Percentiles rank a stretch among this genome's conserved stretches.
Conservation (phyloP, 2,797 vertebrate species). For the Argyrosomus regius region DNA sequence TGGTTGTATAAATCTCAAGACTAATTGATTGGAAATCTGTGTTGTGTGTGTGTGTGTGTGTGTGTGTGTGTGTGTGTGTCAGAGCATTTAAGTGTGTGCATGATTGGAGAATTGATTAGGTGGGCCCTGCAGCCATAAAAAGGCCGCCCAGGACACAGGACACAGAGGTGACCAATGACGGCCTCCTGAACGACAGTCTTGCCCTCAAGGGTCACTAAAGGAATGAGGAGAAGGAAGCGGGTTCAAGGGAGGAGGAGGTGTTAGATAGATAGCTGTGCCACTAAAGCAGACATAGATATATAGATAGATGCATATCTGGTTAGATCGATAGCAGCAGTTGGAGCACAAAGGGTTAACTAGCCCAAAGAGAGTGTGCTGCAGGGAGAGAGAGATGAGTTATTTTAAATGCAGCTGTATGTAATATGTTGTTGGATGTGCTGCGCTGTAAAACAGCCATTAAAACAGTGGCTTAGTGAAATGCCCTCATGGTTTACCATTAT, state of each 20-base stretch:
- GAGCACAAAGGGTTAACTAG: conserved; percentile 10
- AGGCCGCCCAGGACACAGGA: conserved; percentile 54
- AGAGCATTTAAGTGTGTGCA: conserved; percentile 35
- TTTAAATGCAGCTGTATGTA: conserved; percentile 63
- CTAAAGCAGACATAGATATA: neutral
- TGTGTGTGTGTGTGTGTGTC: conserved; percentile 25
- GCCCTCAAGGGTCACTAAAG: conserved; percentile 70
- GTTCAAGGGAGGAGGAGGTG: conserved; percentile 23
- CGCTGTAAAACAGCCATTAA: conserved; percentile 74
- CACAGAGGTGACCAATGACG: conserved; percentile 60
- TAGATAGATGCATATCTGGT: neutral
- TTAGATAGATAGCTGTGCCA: neutral
- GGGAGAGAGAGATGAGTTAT: conserved; percentile 26
- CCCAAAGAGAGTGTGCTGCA: neutral
- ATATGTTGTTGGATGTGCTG: conserved; percentile 64
- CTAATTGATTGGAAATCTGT: conserved; percentile 73
- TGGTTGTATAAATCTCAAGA: conserved; percentile 73
- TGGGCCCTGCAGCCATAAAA: conserved; percentile 66
- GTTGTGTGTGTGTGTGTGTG: conserved; percentile 27
- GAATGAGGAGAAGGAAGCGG: conserved; percentile 57
- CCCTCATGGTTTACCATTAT: conserved; percentile 75
- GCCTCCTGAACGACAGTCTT: conserved; percentile 57
- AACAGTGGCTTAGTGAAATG: conserved; percentile 71
- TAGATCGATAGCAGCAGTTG: conserved; percentile 3
- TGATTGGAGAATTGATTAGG: conserved; percentile 73